Conservation (phyloP, 2,797 vertebrate genomes). For the Schizopygopsis malacanthus region DNA sequence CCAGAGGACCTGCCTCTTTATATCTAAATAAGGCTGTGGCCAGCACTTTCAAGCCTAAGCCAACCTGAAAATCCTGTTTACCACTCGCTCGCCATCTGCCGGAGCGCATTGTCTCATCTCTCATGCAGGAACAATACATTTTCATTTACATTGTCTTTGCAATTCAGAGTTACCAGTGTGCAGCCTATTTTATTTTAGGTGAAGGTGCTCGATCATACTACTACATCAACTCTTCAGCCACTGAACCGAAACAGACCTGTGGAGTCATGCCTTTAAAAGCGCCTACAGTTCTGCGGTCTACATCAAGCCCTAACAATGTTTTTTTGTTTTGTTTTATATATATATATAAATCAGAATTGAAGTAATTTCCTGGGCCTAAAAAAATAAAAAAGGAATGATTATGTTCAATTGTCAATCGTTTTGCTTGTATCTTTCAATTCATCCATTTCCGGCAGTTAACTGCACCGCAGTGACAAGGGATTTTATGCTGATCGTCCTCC, state of each 20-base stretch:
- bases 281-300: slow-evolving; percentile 61
- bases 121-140: slow-evolving; percentile 28
- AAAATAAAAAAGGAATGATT: slow-evolving; percentile 74
- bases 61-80: slow-evolving; percentile 27
- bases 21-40: slow-evolving; percentile 84
- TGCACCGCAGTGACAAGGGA: slow-evolving; percentile 97
- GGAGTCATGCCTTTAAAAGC: not conserved
- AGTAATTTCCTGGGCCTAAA: slow-evolving; percentile 27
- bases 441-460: slow-evolving; percentile 99
- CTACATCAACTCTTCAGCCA: not conserved
- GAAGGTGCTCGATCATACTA: slow-evolving; percentile 29
- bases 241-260: not conserved
- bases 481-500: slow-evolving; percentile 99
- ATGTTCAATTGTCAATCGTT: slow-evolving; percentile 35
- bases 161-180: slow-evolving; percentile 45
- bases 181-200: slow-evolving; percentile 37
- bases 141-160: slow-evolving; percentile 39
- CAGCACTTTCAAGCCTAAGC: slow-evolving; percentile 83
- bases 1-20: slow-evolving; percentile 95
- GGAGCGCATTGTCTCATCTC: not conserved
- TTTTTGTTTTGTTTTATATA: not conserved
- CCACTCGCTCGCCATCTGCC: not conserved
- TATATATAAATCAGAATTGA: not conserved
- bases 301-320: slow-evolving; percentile 49
- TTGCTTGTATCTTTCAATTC: slow-evolving; percentile 79